These are phyloP conservation scores for Glyphotaelius pellucidus DNA, from an alignment of 2,888 invertebrate genomes.

Conservation along the genomic window DNA sequence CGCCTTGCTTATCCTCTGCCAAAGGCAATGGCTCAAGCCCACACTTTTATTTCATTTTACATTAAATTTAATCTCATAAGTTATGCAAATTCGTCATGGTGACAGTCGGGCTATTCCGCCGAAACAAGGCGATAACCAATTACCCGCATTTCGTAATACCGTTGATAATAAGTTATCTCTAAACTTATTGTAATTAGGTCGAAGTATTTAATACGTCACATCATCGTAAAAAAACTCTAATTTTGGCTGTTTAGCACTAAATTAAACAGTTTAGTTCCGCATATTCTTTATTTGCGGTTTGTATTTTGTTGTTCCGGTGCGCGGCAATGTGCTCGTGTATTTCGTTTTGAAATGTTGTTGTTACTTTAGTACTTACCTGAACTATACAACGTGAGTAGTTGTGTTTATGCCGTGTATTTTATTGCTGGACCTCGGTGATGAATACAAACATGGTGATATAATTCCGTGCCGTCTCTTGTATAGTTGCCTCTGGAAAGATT, in stretches of 20 bases:
- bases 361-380: too few relatives aligned
- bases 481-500: too few relatives aligned
- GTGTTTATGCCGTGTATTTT: too few relatives aligned
- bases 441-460: too few relatives aligned
- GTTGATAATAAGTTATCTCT: conserved; percentile 5
- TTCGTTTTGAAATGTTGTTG: too few relatives aligned
- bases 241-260: background rate
- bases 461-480: too few relatives aligned
- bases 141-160: conserved; percentile 5
- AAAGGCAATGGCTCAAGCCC: background rate
- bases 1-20: background rate
- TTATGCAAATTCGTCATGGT: conserved; percentile 14
- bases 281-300: background rate
- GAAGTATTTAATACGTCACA: background rate
- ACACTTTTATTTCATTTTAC: background rate
- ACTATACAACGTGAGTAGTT: too few relatives aligned
- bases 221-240: background rate
- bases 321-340: too few relatives aligned
- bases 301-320: too few relatives aligned
- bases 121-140: background rate
- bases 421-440: too few relatives aligned
- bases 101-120: background rate
- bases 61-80: background rate
- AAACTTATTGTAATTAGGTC: conserved; percentile 5
- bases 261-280: background rate